These are phyloP conservation scores for Pristionchus entomophagus DNA, from an alignment of 2,888 invertebrate species.

Conservation along the genomic window DNA sequence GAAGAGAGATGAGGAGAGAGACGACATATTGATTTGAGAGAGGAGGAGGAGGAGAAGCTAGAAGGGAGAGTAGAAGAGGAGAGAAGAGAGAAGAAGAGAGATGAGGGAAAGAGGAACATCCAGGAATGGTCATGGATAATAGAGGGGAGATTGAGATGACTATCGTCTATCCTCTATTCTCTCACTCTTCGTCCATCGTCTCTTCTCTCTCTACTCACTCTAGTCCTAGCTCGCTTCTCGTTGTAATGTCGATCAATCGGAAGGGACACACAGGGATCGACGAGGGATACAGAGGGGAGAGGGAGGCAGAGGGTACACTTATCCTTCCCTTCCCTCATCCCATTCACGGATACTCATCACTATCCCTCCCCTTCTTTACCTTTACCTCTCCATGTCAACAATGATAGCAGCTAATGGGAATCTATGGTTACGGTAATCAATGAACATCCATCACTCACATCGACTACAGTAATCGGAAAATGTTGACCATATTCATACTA, in stretches of 20 bases:
- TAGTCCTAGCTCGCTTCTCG: slow-evolving; percentile 29
- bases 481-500: too few species aligned
- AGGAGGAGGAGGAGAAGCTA: slow-evolving; percentile 31
- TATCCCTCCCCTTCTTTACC: too few species aligned
- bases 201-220: slow-evolving; percentile 32
- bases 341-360: slow-evolving; percentile 30
- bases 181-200: neutral
- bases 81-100: neutral
- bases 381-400: neutral
- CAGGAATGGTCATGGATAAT: neutral
- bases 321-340: slow-evolving; percentile 1
- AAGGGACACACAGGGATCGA: neutral
- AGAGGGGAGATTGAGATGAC: neutral
- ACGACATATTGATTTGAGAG: neutral
- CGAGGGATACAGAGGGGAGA: slow-evolving; percentile 7
- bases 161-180: neutral
- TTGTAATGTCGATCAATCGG: slow-evolving; percentile 43
- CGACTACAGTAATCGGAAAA: too few species aligned
- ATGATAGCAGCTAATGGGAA: neutral
- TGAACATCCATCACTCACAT: neutral
- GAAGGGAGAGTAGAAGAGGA: neutral
- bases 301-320: slow-evolving; percentile 32
- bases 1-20: neutral
- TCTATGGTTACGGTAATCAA: neutral
- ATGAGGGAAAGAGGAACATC: neutral